Evolutionary conservation across 2,888 invertebrate species (phyloP).

Genomic region (Rotaria socialis): DNA sequence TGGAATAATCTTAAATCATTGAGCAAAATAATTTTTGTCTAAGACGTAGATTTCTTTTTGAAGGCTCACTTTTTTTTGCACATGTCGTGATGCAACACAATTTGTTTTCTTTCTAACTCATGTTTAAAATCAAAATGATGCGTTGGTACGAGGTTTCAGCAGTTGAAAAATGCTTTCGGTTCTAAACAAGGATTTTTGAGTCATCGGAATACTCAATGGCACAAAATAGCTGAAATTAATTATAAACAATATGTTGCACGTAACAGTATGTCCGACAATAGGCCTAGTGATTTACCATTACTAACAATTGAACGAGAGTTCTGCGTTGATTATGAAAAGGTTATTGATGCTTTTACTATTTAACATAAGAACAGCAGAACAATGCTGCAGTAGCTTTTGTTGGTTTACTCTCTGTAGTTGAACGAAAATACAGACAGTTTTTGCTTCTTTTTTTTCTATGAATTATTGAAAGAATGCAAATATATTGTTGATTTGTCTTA

Average conservation of each 20-base stretch:
- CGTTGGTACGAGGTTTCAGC: not conserved
- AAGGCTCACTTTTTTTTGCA: not conserved
- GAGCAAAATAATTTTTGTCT: not conserved
- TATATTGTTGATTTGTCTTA: not conserved
- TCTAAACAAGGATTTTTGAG: not conserved
- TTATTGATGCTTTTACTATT: too few relatives aligned
- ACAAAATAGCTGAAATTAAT: too few relatives aligned
- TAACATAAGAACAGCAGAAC: too few relatives aligned
- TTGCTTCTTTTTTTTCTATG: not conserved
- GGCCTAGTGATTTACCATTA: too few relatives aligned
- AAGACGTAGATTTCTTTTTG: not conserved
- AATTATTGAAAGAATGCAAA: not conserved
- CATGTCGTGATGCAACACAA: not conserved
- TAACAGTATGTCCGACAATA: too few relatives aligned
- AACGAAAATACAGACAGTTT: not conserved
- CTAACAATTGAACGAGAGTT: too few relatives aligned
- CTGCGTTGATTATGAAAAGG: too few relatives aligned
- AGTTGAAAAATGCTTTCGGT: not conserved
- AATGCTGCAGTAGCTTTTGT: too few relatives aligned
- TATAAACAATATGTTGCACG: too few relatives aligned
- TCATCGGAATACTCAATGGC: too few relatives aligned
- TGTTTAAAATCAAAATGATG: slow-evolving; percentile 2
- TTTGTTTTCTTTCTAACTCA: not conserved
- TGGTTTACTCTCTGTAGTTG: not conserved
- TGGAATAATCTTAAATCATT: not conserved